phyloP scores from a whole-genome alignment of 2,113 vertebrate species.

The Colinus virginianus region DNA sequence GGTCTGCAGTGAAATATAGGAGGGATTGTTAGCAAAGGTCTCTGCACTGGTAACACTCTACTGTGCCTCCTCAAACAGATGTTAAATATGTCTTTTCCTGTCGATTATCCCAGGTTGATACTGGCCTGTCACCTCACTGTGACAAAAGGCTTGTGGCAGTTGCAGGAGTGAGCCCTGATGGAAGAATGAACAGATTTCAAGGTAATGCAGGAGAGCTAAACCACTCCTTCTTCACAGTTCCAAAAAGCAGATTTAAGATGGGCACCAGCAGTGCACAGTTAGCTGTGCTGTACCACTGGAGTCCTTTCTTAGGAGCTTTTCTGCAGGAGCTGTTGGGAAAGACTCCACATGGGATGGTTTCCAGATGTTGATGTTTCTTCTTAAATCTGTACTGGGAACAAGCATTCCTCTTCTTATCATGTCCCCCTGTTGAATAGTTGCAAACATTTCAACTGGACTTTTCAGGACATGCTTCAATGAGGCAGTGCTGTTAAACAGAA shows the following conservation, averaged over 20 bases:
- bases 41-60: not conserved
- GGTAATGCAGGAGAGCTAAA: not conserved
- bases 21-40: not conserved
- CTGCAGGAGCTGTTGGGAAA: not conserved
- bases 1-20: not conserved
- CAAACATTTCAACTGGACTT: not conserved
- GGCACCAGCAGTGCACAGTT: not conserved
- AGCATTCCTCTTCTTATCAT: not conserved
- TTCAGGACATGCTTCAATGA: not conserved
- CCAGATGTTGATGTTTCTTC: not conserved
- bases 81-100: not conserved
- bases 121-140: not conserved
- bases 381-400: not conserved
- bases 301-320: not conserved
- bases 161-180: not conserved
- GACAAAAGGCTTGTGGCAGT: not conserved
- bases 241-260: not conserved
- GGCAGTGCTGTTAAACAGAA: not conserved
- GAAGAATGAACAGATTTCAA: not conserved
- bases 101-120: not conserved
- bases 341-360: not conserved
- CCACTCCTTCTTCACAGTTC: not conserved
- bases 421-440: not conserved
- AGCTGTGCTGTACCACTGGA: accelerated
- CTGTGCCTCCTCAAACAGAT: not conserved